Conservation (phyloP, 2,797 vertebrate genomes). For the Sebastes hubbsi region DNA sequence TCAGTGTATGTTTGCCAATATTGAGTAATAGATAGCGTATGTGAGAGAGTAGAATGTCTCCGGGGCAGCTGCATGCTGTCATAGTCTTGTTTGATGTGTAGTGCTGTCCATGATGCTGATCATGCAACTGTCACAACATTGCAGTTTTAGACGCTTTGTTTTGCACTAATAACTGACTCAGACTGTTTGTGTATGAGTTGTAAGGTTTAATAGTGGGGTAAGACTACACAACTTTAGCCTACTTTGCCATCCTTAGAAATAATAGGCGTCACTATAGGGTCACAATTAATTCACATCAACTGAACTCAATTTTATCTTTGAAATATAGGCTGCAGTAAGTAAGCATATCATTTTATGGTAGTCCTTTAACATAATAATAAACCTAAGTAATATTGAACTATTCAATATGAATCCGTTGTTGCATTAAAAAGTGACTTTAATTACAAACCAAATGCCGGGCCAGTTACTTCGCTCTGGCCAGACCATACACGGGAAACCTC, state of each 20-base stretch:
- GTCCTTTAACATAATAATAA: background rate
- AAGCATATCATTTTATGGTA: background rate
- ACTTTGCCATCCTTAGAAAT: background rate
- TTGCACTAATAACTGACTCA: background rate
- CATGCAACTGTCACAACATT: background rate
- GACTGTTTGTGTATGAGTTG: background rate
- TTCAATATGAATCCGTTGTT: background rate
- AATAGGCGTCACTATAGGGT: background rate
- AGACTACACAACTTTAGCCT: background rate
- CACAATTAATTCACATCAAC: background rate
- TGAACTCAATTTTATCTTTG: background rate
- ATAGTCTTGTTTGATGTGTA: background rate
- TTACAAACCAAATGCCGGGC: background rate
- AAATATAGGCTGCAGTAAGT: background rate
- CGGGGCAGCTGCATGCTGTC: too few species aligned
- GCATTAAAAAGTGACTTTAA: background rate
- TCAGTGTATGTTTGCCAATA: too few species aligned
- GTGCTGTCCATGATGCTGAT: background rate
- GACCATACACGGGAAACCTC: background rate
- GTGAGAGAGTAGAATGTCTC: background rate
- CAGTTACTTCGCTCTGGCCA: background rate
- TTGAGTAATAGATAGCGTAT: background rate
- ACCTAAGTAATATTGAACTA: background rate
- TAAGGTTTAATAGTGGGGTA: background rate
- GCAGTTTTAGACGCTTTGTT: background rate